phyloP scores from a whole-genome alignment of 2,113 vertebrate species.

The Oryzias curvinotus region DNA sequence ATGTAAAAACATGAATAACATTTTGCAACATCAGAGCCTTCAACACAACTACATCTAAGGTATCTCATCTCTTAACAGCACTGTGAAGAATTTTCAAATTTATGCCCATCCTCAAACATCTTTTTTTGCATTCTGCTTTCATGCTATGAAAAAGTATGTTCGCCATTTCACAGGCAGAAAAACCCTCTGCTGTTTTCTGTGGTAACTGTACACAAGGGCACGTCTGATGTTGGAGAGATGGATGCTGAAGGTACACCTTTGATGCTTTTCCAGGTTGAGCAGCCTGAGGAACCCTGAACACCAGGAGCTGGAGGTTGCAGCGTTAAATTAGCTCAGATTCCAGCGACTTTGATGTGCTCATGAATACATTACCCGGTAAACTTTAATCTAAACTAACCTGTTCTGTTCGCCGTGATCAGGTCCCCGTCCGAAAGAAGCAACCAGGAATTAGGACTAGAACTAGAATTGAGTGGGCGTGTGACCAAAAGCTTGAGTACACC shows the following conservation, averaged over 20 bases:
- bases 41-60: too few species aligned
- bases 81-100: too few species aligned
- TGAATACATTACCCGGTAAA: conserved; percentile 56
- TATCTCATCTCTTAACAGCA: too few species aligned
- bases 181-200: conserved; percentile 30
- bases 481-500: conserved; percentile 5
- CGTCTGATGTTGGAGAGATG: conserved; percentile 5
- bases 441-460: conserved; percentile 32
- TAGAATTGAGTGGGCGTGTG: background rate
- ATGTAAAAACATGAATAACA: too few species aligned
- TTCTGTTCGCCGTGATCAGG: conserved; percentile 38
- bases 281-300: conserved; percentile 1
- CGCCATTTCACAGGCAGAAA: conserved; percentile 54
- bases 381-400: conserved; percentile 42
- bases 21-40: too few species aligned
- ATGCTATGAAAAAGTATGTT: conserved; percentile 59
- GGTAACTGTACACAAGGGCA: conserved; percentile 39
- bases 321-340: conserved; percentile 53
- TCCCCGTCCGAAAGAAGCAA: conserved; percentile 19
- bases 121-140: conserved; percentile 14
- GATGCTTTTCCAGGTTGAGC: conserved; percentile 9
- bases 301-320: conserved; percentile 30
- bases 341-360: conserved; percentile 54
- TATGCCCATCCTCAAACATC: too few species aligned
- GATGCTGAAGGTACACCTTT: conserved; percentile 9